These are phyloP conservation scores for Corella eumyota DNA, from an alignment of 23 tunicate genomes.

Conservation along the genomic window DNA sequence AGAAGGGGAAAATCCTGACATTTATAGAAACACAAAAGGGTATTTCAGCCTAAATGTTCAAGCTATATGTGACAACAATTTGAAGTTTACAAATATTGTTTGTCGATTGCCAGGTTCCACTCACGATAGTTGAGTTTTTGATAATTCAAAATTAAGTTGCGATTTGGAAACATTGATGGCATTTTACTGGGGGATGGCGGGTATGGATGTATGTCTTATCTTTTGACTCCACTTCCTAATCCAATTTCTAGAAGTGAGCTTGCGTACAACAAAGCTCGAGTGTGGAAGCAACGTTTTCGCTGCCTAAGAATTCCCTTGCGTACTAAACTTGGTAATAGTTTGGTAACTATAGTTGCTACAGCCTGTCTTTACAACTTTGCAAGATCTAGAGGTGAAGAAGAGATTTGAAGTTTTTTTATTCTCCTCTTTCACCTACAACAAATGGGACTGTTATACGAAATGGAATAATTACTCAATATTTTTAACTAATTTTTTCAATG, in stretches of 20 bases:
- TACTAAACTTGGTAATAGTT: not conserved
- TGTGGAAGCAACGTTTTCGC: slow-evolving; percentile 14
- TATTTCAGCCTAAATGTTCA: slow-evolving; percentile 22
- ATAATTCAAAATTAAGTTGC: slow-evolving; percentile 13
- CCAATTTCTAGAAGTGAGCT: slow-evolving; percentile 9
- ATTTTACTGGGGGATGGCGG: slow-evolving; percentile 46
- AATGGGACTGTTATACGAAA: slow-evolving; percentile 3
- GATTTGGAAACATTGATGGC: slow-evolving; percentile 24
- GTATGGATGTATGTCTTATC: slow-evolving; percentile 21
- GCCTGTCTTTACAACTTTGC: slow-evolving; percentile 13
- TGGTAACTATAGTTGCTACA: slow-evolving; percentile 4
- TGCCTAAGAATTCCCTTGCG: slow-evolving; percentile 7
- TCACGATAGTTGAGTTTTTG: slow-evolving; percentile 43
- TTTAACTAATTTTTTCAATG: not conserved
- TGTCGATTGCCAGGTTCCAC: slow-evolving; percentile 56
- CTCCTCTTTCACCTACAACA: too few relatives aligned
- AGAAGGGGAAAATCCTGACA: slow-evolving; percentile 47
- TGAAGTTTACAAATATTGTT: slow-evolving; percentile 39
- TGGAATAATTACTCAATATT: not conserved
- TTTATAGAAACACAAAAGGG: not conserved
- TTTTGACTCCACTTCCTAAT: slow-evolving; percentile 40
- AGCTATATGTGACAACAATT: slow-evolving; percentile 36
- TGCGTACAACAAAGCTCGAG: not conserved
- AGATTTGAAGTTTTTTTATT: not conserved
- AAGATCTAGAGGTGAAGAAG: not conserved